phyloP scores from a whole-genome alignment of 2,888 invertebrate genomes.

The Arrhopalites spinosus region DNA sequence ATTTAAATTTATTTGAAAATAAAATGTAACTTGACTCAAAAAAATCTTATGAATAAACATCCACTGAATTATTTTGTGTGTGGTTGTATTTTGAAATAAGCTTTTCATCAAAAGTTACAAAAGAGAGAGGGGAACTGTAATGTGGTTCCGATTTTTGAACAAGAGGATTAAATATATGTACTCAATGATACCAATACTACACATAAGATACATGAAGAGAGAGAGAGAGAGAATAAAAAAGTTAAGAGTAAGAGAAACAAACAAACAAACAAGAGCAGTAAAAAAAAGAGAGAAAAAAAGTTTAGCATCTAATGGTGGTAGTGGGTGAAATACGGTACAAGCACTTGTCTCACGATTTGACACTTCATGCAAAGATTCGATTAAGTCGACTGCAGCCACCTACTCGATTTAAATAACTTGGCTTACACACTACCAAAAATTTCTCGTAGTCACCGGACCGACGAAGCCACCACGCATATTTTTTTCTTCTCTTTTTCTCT shows the following conservation, averaged over 20 bases:
- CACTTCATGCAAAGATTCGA: slow-evolving; percentile 46
- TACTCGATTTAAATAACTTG: slow-evolving; percentile 38
- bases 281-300: not conserved
- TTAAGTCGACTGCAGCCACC: slow-evolving; percentile 35
- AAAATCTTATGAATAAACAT: too few species aligned
- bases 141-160: too few species aligned
- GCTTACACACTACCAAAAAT: not conserved
- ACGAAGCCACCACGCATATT: slow-evolving; percentile 2
- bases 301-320: not conserved
- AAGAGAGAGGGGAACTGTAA: too few species aligned
- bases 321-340: not conserved
- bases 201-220: not conserved
- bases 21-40: too few species aligned
- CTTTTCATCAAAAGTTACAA: too few species aligned
- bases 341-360: slow-evolving; percentile 31
- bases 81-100: too few species aligned
- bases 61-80: too few species aligned
- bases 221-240: not conserved
- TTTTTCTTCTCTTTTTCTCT: not conserved
- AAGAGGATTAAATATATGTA: too few species aligned
- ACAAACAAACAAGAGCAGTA: not conserved
- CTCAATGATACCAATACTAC: too few species aligned
- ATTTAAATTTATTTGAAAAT: too few species aligned
- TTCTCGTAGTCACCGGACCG: not conserved
- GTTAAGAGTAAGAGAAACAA: not conserved